A percentile compares a stretch with the other conserved stretches of the same genome.
phyloP scores from a whole-genome alignment of 1,140 invertebrate genomes.

The Micrasema longulum region DNA sequence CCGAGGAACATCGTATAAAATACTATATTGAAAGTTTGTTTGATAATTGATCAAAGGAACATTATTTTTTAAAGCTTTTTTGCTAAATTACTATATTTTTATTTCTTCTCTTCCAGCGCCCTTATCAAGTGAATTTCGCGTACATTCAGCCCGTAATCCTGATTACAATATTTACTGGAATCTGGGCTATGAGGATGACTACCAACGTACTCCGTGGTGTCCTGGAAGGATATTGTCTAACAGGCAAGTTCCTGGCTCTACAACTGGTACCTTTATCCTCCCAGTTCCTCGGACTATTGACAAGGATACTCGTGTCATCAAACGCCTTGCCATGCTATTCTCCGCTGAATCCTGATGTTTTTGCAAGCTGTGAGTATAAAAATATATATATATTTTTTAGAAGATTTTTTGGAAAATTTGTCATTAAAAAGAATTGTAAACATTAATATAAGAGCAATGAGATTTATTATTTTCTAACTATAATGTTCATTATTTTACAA shows the following conservation, averaged over 20 bases:
- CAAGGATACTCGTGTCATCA: background rate
- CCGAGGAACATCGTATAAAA: no score
- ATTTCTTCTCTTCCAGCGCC: background rate
- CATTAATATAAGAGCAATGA: no score
- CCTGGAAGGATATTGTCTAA: background rate
- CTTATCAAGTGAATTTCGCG: constrained; percentile 7
- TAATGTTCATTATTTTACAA: no score
- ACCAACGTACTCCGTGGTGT: constrained; percentile 10
- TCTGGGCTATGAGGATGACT: constrained; percentile 13
- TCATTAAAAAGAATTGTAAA: background rate
- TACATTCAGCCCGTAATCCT: constrained; percentile 1
- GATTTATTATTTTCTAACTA: no score
- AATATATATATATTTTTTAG: constrained; percentile 1
- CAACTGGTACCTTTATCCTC: constrained; percentile 2
- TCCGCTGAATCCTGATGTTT: background rate
- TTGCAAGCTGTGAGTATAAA: constrained; percentile 29
- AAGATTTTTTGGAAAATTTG: background rate
- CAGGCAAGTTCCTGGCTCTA: constrained; percentile 19
- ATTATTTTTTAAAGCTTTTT: no score
- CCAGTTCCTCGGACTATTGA: background rate
- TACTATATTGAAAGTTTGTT: no score
- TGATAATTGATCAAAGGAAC: no score
- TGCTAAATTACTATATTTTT: no score
- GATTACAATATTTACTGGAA: constrained; percentile 16
- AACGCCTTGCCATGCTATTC: constrained; percentile 10